A percentile compares a stretch with the other conserved stretches of the same genome.
phyloP scores from a whole-genome alignment of 2,797 vertebrate species.

The Alca torda region DNA sequence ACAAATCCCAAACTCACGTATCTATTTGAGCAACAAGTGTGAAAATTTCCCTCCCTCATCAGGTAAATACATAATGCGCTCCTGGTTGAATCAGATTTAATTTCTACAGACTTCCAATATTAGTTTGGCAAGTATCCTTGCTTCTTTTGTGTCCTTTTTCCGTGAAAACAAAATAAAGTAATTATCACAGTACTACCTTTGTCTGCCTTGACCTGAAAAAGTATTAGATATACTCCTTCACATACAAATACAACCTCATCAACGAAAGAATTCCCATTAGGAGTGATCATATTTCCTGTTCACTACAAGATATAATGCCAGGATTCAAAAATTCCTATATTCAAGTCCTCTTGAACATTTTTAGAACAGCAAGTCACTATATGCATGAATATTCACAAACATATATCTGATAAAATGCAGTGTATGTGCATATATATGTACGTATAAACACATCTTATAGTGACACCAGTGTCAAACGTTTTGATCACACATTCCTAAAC shows the following conservation, averaged over 20 bases:
- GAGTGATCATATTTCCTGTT: background rate
- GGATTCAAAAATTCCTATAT: background rate
- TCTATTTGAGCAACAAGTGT: slow-evolving; percentile 36
- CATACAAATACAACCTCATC: background rate
- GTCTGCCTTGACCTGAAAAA: background rate
- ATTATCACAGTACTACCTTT: background rate
- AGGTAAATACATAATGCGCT: background rate
- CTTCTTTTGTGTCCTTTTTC: background rate
- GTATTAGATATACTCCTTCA: background rate
- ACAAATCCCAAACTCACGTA: background rate
- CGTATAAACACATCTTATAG: background rate
- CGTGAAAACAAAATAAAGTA: slow-evolving; percentile 33
- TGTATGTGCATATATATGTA: background rate
- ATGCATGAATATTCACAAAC: background rate
- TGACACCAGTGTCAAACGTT: background rate
- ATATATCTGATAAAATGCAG: background rate
- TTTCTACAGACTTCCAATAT: slow-evolving; percentile 18
- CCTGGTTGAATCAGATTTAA: slow-evolving; percentile 35
- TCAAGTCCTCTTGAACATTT: background rate
- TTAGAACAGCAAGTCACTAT: background rate
- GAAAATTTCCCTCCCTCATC: slow-evolving; percentile 27
- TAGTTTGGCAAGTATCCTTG: background rate
- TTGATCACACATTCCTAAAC: background rate
- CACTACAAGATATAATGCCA: background rate
- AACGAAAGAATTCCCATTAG: background rate